phyloP scores from a whole-genome alignment of 1,140 invertebrate species.

The Pristionchus pacificus region DNA sequence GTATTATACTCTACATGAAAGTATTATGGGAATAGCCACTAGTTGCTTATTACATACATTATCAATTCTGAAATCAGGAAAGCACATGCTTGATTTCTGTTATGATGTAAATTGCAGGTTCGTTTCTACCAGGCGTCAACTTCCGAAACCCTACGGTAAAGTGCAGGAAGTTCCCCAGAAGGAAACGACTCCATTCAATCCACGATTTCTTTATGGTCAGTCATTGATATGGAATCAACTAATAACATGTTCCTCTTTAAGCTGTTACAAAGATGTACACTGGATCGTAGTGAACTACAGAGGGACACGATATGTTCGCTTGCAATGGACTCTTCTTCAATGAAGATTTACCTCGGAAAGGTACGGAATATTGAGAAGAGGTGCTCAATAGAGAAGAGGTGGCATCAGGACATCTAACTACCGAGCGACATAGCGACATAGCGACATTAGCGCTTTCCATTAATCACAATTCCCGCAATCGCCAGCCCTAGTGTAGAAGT shows the following conservation, averaged over 20 bases:
- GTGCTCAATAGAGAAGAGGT: no score
- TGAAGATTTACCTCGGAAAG: conserved; percentile 93
- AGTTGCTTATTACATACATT: neutral
- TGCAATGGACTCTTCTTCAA: conserved; percentile 99
- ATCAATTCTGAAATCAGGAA: neutral
- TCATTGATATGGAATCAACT: no score
- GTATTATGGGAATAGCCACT: no score
- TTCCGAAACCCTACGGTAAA: conserved; percentile 95
- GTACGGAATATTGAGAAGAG: conserved; percentile 56
- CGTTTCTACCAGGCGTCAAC: conserved; percentile 97
- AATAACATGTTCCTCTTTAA: conserved; percentile 58
- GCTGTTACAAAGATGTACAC: conserved; percentile 94
- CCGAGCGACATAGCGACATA: no score
- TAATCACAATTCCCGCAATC: no score
- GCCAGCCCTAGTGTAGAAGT: no score
- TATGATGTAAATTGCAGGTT: no score
- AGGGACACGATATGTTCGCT: conserved; percentile 94
- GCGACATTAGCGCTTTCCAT: no score
- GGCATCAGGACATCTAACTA: no score
- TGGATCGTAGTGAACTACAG: conserved; percentile 98
- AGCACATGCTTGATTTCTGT: neutral
- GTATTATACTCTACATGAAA: no score
- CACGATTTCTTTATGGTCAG: conserved; percentile 95
- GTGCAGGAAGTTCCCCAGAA: conserved; percentile 89
- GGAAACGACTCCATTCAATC: conserved; percentile 97